phyloP scores from a whole-genome alignment of 30 jellyfish, hydroid and myxozoan species.

The Hydractinia symbiolongicarpus region DNA sequence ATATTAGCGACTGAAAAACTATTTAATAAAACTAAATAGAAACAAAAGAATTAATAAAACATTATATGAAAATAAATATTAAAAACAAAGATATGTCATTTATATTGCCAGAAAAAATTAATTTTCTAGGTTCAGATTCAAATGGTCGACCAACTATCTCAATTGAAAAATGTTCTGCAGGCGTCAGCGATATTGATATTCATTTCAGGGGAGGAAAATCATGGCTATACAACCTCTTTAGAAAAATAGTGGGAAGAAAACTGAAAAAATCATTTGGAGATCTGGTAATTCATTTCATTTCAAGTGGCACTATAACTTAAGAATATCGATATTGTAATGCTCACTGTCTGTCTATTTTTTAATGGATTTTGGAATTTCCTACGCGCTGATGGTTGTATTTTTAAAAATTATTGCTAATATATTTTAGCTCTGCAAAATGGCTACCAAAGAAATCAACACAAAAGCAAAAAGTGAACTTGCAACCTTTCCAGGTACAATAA shows the following conservation, averaged over 20 bases:
- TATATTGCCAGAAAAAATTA: no score
- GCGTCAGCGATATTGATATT: conserved; percentile 3
- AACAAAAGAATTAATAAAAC: no score
- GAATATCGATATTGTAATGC: no score
- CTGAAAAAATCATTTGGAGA: not conserved
- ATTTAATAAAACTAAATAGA: no score
- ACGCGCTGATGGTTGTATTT: no score
- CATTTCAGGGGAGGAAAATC: not conserved
- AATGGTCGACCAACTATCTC: not conserved
- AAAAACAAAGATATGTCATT: no score
- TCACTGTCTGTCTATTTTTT: no score
- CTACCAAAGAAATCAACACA: not conserved
- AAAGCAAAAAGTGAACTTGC: conserved; percentile 15
- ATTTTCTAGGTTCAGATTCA: not conserved
- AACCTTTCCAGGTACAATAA: not conserved
- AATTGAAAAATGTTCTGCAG: conserved; percentile 5
- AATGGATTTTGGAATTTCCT: no score
- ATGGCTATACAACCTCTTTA: not conserved
- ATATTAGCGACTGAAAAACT: not conserved
- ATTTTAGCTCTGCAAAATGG: not conserved
- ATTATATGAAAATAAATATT: no score
- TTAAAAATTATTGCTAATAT: no score
- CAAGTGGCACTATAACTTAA: no score
- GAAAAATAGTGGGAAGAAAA: not conserved
- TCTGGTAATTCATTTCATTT: not conserved